Base-by-base conservation (phyloP, 2,113 vertebrate species). In the Geococcyx californianus region DNA sequence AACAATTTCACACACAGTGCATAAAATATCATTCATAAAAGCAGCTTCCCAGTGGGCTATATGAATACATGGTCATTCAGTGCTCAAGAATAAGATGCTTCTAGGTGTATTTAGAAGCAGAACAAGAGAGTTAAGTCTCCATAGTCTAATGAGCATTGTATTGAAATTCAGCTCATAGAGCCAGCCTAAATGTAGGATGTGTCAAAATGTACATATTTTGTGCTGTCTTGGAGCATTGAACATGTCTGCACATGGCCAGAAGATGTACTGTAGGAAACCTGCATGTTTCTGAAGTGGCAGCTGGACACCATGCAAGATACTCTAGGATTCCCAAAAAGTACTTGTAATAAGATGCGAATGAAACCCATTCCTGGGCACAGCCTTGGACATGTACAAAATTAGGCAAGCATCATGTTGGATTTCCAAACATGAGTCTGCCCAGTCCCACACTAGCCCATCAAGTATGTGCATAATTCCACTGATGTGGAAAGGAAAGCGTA, bases 371-470 rank as follows among this genome's bases (percentile, higher is more conserved):
- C 54, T 87, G 11, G 5, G 6, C 16, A 25, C 15, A 73, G 9
- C 13, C 87, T 87, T 92, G 25, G 28, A 29, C 6, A 16, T 8
- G 16, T 36, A 4, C 42, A 40, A 26, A 76, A 36, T 49, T 69
- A 54, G 25, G 21, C 16, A 79, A 78, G 8, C 9, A 58, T 40
- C 62, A 25, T n/a, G 28, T 10, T 81, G 47, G 23, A 31, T 67
- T 93, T 93, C 20, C 0, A 0, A 55, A 67, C 1, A 1, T 4
- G n/a, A 38, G 34, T 74, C 19, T 76, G 13, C 16, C 25, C 26
- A 36, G 19, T 42, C 28, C 14, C 7, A 7, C 15, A 6, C 4
- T 47, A 89, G 5, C 16, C 23, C 13, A n/a, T 40, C 8, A 34
- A 47, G 7, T 49, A 51, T 4, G 3, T 31, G 26, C 2, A 1